Evolutionary conservation across 2,888 invertebrate genomes (phyloP).

Genomic region (Tetanocera ferruginea): DNA sequence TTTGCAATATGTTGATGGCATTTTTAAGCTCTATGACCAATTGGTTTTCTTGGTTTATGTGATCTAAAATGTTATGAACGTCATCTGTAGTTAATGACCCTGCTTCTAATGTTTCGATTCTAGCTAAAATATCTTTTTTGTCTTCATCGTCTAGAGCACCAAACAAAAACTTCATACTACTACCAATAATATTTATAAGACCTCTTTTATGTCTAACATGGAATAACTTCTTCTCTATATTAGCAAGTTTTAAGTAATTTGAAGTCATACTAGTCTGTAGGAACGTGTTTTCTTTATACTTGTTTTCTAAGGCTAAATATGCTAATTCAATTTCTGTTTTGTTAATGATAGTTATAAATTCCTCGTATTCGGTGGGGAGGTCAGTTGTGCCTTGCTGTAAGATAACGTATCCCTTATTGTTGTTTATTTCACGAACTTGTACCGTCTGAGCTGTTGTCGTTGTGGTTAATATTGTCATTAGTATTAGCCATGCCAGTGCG

Average conservation of each 20-base stretch:
- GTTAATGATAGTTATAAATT: too few relatives aligned
- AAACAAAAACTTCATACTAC: not conserved
- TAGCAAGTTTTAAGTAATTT: not conserved
- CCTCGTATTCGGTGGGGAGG: too few relatives aligned
- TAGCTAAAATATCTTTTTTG: not conserved
- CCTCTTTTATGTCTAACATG: not conserved
- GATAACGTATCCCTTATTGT: too few relatives aligned
- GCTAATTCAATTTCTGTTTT: too few relatives aligned
- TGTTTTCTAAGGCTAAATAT: too few relatives aligned
- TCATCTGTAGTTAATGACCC: not conserved
- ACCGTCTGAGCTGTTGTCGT: too few relatives aligned
- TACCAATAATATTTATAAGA: not conserved
- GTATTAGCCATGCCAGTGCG: too few relatives aligned
- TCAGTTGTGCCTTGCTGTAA: too few relatives aligned
- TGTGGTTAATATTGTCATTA: too few relatives aligned
- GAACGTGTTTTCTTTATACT: too few relatives aligned
- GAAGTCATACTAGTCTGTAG: too few relatives aligned
- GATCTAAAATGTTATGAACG: not conserved
- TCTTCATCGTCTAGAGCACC: not conserved
- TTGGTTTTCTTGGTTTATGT: slow-evolving; percentile 29
- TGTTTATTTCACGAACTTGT: too few relatives aligned
- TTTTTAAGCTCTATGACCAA: slow-evolving; percentile 20
- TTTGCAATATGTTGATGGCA: slow-evolving; percentile 34
- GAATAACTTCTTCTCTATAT: not conserved
- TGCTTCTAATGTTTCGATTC: not conserved